Percentiles rank a stretch among this genome's conserved stretches.
Evolutionary conservation across 2,113 vertebrate species (phyloP).

Genomic region (Castor canadensis): DNA sequence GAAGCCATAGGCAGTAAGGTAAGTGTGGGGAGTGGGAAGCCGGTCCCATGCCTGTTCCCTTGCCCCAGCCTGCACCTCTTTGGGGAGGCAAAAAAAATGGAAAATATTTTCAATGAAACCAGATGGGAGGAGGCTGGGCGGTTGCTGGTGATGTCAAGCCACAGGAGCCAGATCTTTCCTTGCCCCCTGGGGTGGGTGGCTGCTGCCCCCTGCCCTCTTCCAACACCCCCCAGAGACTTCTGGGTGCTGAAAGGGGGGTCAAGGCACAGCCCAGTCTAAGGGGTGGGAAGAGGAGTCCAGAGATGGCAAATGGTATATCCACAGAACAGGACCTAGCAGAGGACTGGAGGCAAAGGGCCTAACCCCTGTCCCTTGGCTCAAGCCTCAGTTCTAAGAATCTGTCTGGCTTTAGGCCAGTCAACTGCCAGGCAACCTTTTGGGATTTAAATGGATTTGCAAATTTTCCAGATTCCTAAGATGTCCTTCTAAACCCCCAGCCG

Average conservation of each 20-base stretch:
- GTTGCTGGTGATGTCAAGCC: background rate
- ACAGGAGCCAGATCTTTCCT: background rate
- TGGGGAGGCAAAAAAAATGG: conserved; percentile 46
- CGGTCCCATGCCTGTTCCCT: background rate
- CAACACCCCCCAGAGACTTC: background rate
- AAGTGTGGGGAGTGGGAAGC: conserved; percentile 27
- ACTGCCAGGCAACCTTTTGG: conserved; percentile 60
- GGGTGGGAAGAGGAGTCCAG: background rate
- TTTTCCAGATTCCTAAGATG: conserved; percentile 74
- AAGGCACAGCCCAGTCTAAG: background rate
- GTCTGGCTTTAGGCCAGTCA: conserved; percentile 56
- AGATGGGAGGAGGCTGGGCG: conserved; percentile 48
- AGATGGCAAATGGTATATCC: background rate
- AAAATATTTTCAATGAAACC: conserved; percentile 66
- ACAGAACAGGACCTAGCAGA: background rate
- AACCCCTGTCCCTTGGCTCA: background rate
- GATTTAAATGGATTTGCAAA: conserved; percentile 80
- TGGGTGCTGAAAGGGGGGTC: background rate
- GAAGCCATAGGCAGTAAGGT: conserved; percentile 36
- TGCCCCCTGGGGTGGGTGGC: background rate
- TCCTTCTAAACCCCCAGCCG: conserved; percentile 67
- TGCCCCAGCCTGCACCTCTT: background rate
- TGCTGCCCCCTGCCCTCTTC: background rate
- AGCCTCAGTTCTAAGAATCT: conserved; percentile 44
- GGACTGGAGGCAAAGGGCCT: background rate